Evolutionary conservation across 2,888 invertebrate genomes (phyloP).

Genomic region (Panopea generosa): DNA sequence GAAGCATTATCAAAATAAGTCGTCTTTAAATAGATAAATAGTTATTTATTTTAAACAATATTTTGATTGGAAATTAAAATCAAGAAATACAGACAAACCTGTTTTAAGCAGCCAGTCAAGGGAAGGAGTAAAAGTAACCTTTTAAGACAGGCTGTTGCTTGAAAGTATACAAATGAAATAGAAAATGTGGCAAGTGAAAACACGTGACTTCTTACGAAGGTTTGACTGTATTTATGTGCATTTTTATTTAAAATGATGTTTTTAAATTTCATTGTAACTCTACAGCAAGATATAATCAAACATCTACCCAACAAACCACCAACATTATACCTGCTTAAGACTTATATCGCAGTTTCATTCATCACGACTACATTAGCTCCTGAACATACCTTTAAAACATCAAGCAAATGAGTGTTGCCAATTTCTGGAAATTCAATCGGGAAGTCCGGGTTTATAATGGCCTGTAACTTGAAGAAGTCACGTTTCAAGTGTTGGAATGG

Average conservation of each 20-base stretch:
- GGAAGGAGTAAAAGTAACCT: too few species aligned
- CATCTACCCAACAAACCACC: too few species aligned
- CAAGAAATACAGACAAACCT: too few species aligned
- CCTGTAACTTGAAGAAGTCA: constrained; percentile 90
- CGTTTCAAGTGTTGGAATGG: constrained; percentile 94
- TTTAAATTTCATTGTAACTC: too few species aligned
- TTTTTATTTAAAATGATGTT: too few species aligned
- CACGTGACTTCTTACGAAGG: neutral
- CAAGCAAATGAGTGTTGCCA: constrained; percentile 83
- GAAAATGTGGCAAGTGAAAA: neutral
- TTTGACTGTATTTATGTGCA: neutral
- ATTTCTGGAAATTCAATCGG: constrained; percentile 90
- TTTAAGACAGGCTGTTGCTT: too few species aligned
- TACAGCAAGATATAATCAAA: too few species aligned
- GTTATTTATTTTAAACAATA: neutral
- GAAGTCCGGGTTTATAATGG: constrained; percentile 91
- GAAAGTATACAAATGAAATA: neutral
- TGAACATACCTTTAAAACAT: constrained; percentile 81
- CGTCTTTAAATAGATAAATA: neutral
- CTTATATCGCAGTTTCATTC: too few species aligned
- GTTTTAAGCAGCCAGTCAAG: too few species aligned
- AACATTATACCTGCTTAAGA: too few species aligned
- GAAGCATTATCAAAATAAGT: neutral
- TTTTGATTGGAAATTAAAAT: too few species aligned
- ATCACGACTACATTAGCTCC: too few species aligned